Base-by-base conservation (phyloP, 2,113 vertebrate genomes). In the Oncorhynchus masou region DNA sequence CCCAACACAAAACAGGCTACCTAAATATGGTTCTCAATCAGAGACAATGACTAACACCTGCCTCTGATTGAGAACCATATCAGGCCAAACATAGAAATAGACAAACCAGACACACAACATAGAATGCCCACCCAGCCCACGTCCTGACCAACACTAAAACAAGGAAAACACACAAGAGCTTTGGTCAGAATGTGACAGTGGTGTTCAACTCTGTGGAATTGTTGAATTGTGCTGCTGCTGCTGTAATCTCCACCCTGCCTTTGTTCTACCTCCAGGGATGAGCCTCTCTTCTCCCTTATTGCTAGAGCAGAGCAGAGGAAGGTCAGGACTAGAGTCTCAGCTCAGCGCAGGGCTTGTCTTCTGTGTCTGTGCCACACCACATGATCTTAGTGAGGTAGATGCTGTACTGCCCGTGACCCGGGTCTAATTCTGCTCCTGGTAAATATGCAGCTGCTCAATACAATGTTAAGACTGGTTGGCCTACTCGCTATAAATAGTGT, bases 391-490 rank as follows among this genome's bases (percentile, higher is more conserved):
- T 31, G 54, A 59, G 31, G 12, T 49, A 45, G 39, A 45, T 11
- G 39, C 39, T 60, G 31, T 62, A 22, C 54, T 25, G 57, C 39
- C 22, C 4, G n/a, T 74, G 57, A 77, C 79, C 83, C 68, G 3
- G 54, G 19, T 34, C 77, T 72, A 69, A 79, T 77, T 62, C 22
- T 16, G 22, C 73, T 76, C 60, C 74, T 51, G 57, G 66, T 74
- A 34, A 59, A 74, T 27, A 15, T 77, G 74, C 86, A 85, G 86
- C 79, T 82, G 83, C 71, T 71, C 25, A 68, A 71, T 75, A 68
- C 45, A 12, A 71, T 19, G 22, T 72, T 57, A 71, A 13, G n/a
- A 65, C 59, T 71, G 79, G n/a, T 73, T 73, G 68, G n/a, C 29
- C 81, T 64, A 11, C 64, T 29, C 70, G 62, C 62, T 78, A 79